A percentile compares a stretch with the other conserved stretches of the same genome.
These are phyloP conservation scores for Catocala nupta DNA, from an alignment of 2,888 invertebrate genomes.

Conservation along the genomic window DNA sequence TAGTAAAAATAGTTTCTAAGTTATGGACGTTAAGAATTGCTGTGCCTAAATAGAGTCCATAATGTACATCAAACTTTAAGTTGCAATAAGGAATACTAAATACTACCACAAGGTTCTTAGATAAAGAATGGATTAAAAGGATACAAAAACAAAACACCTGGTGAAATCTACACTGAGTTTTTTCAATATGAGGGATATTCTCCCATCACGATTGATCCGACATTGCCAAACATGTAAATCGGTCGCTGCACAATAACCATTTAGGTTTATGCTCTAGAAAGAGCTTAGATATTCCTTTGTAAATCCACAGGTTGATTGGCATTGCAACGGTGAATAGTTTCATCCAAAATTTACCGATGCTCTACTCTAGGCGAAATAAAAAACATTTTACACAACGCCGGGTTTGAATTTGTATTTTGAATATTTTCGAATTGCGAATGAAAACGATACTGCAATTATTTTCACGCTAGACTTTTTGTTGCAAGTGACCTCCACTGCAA, in stretches of 20 bases:
- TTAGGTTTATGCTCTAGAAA: slow-evolving; percentile 7
- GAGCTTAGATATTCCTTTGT: slow-evolving; percentile 18
- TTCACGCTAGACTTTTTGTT: no score
- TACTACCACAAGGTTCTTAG: no score
- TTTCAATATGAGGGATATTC: neutral
- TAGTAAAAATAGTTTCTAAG: no score
- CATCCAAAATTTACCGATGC: slow-evolving; percentile 16
- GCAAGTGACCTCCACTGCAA: no score
- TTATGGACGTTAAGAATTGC: no score
- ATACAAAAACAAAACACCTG: no score
- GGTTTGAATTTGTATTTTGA: neutral
- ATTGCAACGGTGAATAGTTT: slow-evolving; percentile 4
- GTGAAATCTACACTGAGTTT: neutral
- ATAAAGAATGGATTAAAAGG: no score
- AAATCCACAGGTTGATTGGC: slow-evolving; percentile 19
- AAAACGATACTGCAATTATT: neutral
- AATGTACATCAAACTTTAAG: no score
- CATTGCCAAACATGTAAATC: slow-evolving; percentile 6
- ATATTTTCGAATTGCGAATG: neutral
- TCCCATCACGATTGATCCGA: neutral
- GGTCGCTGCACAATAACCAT: slow-evolving; percentile 8
- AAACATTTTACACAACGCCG: neutral
- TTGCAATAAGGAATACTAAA: no score
- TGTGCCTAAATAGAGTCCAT: no score
- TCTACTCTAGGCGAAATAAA: slow-evolving; percentile 3